Evolutionary conservation across 2,888 invertebrate species (phyloP), one percentile per base, ranked within the genome.

Genomic region (Drosophila borborema): DNA sequence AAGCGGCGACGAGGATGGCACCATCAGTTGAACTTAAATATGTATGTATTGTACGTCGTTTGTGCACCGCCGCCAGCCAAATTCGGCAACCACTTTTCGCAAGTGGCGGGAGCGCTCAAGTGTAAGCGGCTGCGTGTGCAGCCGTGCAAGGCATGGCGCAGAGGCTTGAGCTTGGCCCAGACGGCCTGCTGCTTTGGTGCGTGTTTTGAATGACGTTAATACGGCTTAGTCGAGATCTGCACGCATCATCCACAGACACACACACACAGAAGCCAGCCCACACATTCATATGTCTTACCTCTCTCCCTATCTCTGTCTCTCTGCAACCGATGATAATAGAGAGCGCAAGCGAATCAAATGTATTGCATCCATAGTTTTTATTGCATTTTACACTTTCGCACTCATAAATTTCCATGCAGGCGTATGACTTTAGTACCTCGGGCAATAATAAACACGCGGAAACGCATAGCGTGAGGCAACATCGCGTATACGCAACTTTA

Each of bases 171-270:
- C 23, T 28, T 18, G 12, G 28, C 45, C 45, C 41, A 16, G 43
- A 49, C 20, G 43, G 40, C 69, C 16, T 51, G 72, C 69, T 68
- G 84, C 85, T 73, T 79, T 58, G 68, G 75, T 55, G 68, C 72
- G 74, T 67, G 67, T 75, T 81, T 77, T 80, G 86, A 89, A 90
- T 82, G 90, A 89, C 86, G 76, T 77, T 86, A 89, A 89, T 85
- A 78, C 86, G 67, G 71, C 87, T 81, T 72, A 84, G 81, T 72
- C 56, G 74, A 72, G 63, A 80, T 80, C 75, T 80, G 70, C 72
- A 69, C 69, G 65, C 70, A 58, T 28, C 10, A 48, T 3, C 28
- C 64, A 65, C 34, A 58, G 48, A 58, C 70, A 51, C 51, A 43
- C 54, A 28, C 20, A 8, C 23, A 20, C 28, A 28, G 4, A 28